Evolutionary conservation across 2,113 vertebrate genomes (phyloP), one percentile per base, ranked within the genome.

Genomic region (Enhydra lutris): DNA sequence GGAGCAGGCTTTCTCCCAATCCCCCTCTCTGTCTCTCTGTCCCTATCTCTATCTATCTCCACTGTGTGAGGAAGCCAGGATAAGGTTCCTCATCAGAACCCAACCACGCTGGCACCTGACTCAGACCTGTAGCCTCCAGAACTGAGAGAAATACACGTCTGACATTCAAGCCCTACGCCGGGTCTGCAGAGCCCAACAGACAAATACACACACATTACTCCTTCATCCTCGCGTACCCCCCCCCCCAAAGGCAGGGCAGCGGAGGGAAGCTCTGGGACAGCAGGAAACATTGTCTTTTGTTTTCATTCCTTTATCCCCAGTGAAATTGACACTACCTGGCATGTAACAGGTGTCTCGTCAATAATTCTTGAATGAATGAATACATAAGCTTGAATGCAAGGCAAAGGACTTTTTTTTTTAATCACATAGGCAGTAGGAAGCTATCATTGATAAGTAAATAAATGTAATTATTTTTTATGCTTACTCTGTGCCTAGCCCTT

Each of bases 131-230:
- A 31, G 17, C 67, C 31, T 69, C 26, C 14, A n/a, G 67, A 21
- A 23, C 3, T 0, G 3, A 1, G 23, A 34, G 65, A 13, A 84
- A 34, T 1, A 7, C 12, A 2, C 0, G 17, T 13, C 91, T 69
- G 23, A 2, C 2, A 0, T 10, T 26, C 2, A 34, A 73, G 88
- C n/a, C 29, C 11, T 50, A 47, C 5, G 29, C 6, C 4, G 2
- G 5, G 29, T 14, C 29, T 3, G 0, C 1, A 8, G 31, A 26
- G 10, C 50, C 74, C 3, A 3, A 24, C 7, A 26, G 78, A 39
- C 26, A 29, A 6, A 59, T 0, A 42, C 24, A 14, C 14, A 10
- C 29, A 5, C 14, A 2, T 1, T 0, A 7, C 5, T 14, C 71
- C 42, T 21, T 2, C 47, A 20, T 2, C 83, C 79, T 29, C 45